Base-by-base conservation (phyloP, 2,888 invertebrate species). In the Ditula angustiorana region DNA sequence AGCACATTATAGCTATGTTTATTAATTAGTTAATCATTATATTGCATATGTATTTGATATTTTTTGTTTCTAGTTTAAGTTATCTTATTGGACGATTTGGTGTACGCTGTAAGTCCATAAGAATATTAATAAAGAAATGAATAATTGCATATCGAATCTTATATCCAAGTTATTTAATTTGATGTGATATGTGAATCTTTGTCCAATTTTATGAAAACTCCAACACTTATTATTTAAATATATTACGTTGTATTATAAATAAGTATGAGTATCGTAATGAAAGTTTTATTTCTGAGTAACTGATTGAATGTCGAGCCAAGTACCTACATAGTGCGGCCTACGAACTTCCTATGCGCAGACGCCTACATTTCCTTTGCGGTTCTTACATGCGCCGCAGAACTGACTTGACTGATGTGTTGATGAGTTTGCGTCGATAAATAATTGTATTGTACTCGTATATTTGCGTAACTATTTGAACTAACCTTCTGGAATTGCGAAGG, bases 321-420 rank as follows among this genome's bases (percentile, higher is more conserved):
- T 23, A 35, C 23, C 3, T n/a, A 23, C 53, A 23, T 23, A 46
- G 0, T 52, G 69, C 66, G 59, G 67, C 69, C 69, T 61, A 70
- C 73, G 69, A 67, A 75, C 69, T 74, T 75, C 75, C 76, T 73
- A 73, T 67, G 69, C 67, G 65, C 65, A 68, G 66, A 68, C 67
- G 56, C 68, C 71, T 67, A 73, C 67, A 69, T 74, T 66, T 69
- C 64, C 68, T 57, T 64, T 8, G 47, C 52, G 52, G 47, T 44
- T 50, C 35, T 7, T 19, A 44, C 52, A 53, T 58, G 44, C 41
- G 30, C 30, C n/a, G 62, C 35, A 59, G 63, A 63, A 67, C 56
- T 46, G 37, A 58, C 52, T 28, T 24, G 58, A 58, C 57, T 63
- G 44, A 44, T 58, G 57, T 46, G 49, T 37, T 49, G 56, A 62